Conservation (phyloP, 2,797 vertebrate genomes). For the Rhinichthys osculus region DNA sequence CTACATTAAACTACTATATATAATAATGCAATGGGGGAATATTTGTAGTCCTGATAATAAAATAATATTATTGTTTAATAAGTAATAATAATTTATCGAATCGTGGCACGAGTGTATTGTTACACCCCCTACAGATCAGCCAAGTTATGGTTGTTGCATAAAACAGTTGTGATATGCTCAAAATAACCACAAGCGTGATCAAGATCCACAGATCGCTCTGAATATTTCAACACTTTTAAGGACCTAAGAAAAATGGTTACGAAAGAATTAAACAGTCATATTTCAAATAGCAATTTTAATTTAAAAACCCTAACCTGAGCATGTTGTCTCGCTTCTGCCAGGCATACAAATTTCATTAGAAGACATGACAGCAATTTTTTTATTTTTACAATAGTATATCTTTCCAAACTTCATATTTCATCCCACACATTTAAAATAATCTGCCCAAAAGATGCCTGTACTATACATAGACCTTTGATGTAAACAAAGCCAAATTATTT, state of each 20-base stretch:
- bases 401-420: conserved; percentile 44
- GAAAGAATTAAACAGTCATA: not conserved
- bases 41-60: too few relatives aligned
- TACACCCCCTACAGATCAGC: not conserved
- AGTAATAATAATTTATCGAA: too few relatives aligned
- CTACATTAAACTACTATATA: too few relatives aligned
- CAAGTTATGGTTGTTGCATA: conserved; percentile 3
- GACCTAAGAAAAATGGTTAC: not conserved
- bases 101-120: too few relatives aligned
- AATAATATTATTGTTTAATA: too few relatives aligned
- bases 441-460: conserved; percentile 36
- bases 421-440: conserved; percentile 32
- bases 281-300: conserved; percentile 64
- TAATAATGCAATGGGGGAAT: too few relatives aligned
- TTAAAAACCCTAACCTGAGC: conserved; percentile 62
- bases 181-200: not conserved
- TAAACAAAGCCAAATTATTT: conserved; percentile 61
- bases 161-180: conserved; percentile 22
- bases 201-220: not conserved
- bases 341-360: conserved; percentile 49
- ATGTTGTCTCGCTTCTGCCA: conserved; percentile 34
- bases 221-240: not conserved
- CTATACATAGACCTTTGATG: conserved; percentile 47
- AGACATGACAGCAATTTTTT: not conserved
- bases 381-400: conserved; percentile 20